Evolutionary conservation across 2,797 vertebrate species (phyloP), one percentile per base, ranked within the genome.

Genomic region (Lepus townsendii): DNA sequence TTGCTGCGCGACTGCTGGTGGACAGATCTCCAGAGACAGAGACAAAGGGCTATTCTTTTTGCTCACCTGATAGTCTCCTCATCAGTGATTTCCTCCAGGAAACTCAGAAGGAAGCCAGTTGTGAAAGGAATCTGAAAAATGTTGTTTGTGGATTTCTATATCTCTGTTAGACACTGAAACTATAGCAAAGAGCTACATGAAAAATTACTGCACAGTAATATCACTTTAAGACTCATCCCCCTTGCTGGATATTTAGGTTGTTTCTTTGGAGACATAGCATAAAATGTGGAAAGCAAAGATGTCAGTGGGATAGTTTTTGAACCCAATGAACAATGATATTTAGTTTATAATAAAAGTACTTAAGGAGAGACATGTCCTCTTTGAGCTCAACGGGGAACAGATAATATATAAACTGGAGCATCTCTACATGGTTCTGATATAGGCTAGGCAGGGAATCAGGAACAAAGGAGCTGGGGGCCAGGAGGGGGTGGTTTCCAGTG

Each of bases 261-360:
- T 54, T 89, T 95, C 30, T 69, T 90, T 78, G 52, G 38, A 96
- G 73, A 85, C 27, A 93, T 63, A 82, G 13, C 27, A 76, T 66
- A 88, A 91, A 72, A 47, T 17, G 14, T 42, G 54, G 38, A 83
- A 66, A 69, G 63, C 30, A 80, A 91, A 95, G 7, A 22, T 62
- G 86, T 85, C 42, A 82, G 17, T 91, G 20, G 42, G 71, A 83
- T 60, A 71, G 22, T 80, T 95, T 88, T 50, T 68, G 62, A 88
- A 83, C 13, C 14, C n/a, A 91, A 26, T 78, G 35, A 50, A 95
- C 50, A 88, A 82, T 80, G 73, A 42, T 52, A 82, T 66, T 83
- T 95, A 71, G 32, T 88, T 93, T 91, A 24, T 62, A 92, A 77
- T 52, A 89, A 83, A 88, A 8, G 69, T n/a, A 63, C 57, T 52